Evolutionary conservation across 2,888 invertebrate genomes (phyloP).

Genomic region (Tipula confusa): DNA sequence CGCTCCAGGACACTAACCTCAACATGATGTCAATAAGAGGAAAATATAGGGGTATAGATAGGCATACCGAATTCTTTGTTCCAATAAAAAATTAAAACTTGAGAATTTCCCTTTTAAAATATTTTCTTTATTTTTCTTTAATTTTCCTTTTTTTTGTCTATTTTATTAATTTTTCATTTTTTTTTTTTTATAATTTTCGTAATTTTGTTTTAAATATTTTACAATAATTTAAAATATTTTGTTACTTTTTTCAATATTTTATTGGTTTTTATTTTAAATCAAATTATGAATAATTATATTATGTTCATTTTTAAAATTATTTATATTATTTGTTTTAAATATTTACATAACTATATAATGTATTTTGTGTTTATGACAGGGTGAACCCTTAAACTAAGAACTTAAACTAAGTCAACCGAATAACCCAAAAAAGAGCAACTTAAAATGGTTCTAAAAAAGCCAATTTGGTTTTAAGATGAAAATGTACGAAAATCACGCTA

Average conservation of each 20-base stretch:
- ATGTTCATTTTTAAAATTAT: conserved; percentile 25
- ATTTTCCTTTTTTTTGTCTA: background rate
- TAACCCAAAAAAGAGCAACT: too few relatives aligned
- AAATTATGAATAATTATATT: background rate
- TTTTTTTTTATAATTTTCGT: background rate
- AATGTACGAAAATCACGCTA: too few relatives aligned
- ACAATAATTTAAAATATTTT: conserved; percentile 20
- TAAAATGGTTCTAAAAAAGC: too few relatives aligned
- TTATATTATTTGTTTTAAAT: background rate
- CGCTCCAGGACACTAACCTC: too few relatives aligned
- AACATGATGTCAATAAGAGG: too few relatives aligned
- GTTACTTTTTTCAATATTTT: background rate
- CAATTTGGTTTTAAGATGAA: too few relatives aligned
- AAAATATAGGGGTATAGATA: too few relatives aligned
- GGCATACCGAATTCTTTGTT: too few relatives aligned
- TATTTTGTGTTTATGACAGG: too few relatives aligned
- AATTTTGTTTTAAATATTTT: background rate
- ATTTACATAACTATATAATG: conserved; percentile 3
- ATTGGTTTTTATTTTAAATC: background rate
- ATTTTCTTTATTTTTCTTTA: background rate
- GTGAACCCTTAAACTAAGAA: too few relatives aligned
- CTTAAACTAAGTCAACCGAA: too few relatives aligned
- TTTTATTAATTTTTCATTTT: background rate
- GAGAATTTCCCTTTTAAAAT: background rate
- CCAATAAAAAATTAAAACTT: background rate